Evolutionary conservation across 1,140 invertebrate species (phyloP).

Genomic region (Drosophila aff.): DNA sequence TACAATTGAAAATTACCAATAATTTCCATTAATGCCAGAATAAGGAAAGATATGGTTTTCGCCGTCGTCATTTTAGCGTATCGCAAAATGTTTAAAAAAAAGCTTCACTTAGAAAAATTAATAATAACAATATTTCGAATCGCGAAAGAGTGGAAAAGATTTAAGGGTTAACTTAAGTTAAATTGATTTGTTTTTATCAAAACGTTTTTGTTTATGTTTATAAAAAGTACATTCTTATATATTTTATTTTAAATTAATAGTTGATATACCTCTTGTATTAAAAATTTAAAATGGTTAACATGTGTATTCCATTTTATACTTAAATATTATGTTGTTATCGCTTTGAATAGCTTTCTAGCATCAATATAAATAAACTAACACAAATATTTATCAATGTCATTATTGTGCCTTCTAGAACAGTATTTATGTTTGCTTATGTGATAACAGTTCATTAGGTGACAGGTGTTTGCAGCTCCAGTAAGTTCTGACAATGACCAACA

Average conservation of each 20-base stretch:
- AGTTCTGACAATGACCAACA: constrained; percentile 51
- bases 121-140: not conserved
- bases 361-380: not conserved
- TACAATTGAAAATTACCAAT: not conserved
- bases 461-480: constrained; percentile 1
- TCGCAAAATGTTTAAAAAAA: not conserved
- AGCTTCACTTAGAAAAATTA: not conserved
- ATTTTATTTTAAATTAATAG: not conserved
- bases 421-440: not conserved
- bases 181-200: not conserved
- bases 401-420: not conserved
- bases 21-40: not conserved
- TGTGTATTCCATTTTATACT: too few relatives aligned
- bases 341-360: not conserved
- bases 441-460: not conserved
- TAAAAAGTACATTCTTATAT: too few relatives aligned
- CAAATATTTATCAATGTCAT: not conserved
- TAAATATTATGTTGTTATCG: too few relatives aligned
- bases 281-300: too few relatives aligned
- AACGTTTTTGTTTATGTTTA: not conserved
- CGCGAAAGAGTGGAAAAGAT: not conserved
- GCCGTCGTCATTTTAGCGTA: not conserved
- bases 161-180: too few relatives aligned
- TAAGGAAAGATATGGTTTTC: not conserved
- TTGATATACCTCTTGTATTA: too few relatives aligned